Evolutionary conservation across 2,797 vertebrate genomes (phyloP), one percentile per base, ranked within the genome.

Genomic region (Sparidentex hasta): DNA sequence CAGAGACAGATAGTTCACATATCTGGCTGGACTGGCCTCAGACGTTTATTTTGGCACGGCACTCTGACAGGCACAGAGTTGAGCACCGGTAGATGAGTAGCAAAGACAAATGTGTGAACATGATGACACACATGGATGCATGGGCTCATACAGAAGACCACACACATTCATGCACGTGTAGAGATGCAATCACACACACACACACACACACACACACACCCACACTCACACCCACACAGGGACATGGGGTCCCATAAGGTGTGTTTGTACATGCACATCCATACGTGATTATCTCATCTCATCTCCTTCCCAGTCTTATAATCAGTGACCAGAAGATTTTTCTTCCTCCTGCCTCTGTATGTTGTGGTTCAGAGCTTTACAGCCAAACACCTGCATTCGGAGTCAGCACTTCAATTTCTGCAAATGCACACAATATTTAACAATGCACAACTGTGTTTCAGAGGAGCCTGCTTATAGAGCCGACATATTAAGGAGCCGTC

Each of bases 61-160:
- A 41, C 78, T 89, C 90, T 81, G 74, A 83, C 82, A 86, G 83
- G 56, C 86, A 76, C 78, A 71, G 71, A 76, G 88, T 84, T 82
- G 61, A 87, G 88, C 83, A 78, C 65, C 16, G 43, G 82, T 86
- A 90, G 84, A 90, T 85, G 90, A 93, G 86, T 56, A 91, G 89
- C 88, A 81, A 86, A 90, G 90, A 91, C 84, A 88, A 92, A 92
- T 90, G 89, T 90, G 87, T 76, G 79, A 92, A 92, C 87, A 91
- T 65, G 88, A 89, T 73, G 87, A 90, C 87, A 87, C 82, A 85
- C 78, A 64, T 71, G 67, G 58, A 80, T 76, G 82, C 17, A 72
- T 38, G 70, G 52, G 38, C 62, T 85, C 64, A 46, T 64, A 64
- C 21, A 47, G 8, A 21, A 62, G 90, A 87, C 90, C 91, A 89